Base-by-base conservation (phyloP, 2,888 invertebrate genomes). In the Listrodromus nycthemerus region DNA sequence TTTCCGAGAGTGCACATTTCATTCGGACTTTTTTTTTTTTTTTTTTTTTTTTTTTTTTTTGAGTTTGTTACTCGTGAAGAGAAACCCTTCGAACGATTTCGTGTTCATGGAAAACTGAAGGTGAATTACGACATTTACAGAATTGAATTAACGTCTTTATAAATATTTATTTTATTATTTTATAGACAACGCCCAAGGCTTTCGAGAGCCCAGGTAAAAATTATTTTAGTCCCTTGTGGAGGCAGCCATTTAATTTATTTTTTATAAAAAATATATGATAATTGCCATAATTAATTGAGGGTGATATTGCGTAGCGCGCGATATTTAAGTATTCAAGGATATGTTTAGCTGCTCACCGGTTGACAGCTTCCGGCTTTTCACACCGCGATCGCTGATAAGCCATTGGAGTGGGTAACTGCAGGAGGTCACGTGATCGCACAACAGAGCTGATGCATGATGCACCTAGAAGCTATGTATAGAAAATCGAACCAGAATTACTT, bases 291-390 rank as follows among this genome's bases (percentile, higher is more conserved):
- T 45, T 45, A 55, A 21, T 21, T 55, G 55, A 21, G 55, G 55
- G 55, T 21, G 8, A 10, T 24, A 55, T 55, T 55, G 21, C 10
- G 2, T 55, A 55, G 55, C 10, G 10, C 13, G 24, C 10, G 24
- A 55, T 55, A 55, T 21, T 55, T 24, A 52, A 52, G 55, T 55
- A 24, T 55, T 21, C 24, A 4, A 7, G 55, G 55, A 55, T 55
- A 55, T 55, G 21, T 55, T 10, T 52, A 55, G 24, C 21, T 13
- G 10, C 21, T 21, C 21, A 21, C 21, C 55, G 55, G 55, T 13
- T 24, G 55, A 21, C 21, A 55, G 55, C 21, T 55, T 55, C 21
- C 21, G 55, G 55, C 55, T 8, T 55, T 10, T 55, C 21, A 21
- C 55, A 13, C 55, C 10, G 21, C 55, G 55, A 55, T 21, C 10